These are phyloP conservation scores for Drosophila melanosoma DNA, from an alignment of 2,888 invertebrate genomes.

Conservation along the genomic window DNA sequence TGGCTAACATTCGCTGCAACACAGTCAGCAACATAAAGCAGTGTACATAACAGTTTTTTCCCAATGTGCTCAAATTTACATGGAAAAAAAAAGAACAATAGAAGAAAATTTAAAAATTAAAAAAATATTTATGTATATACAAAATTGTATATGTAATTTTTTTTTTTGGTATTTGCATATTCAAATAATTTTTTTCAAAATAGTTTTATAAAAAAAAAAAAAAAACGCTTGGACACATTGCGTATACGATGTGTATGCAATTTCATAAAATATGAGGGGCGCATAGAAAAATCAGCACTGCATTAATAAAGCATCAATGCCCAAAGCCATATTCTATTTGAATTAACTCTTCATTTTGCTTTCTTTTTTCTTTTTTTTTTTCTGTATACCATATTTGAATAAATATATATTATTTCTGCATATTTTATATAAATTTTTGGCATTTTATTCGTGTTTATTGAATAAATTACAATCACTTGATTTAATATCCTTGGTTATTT, in stretches of 20 bases:
- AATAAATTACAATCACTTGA: slow-evolving; percentile 12
- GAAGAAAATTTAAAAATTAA: slow-evolving; percentile 47
- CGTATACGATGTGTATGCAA: slow-evolving; percentile 21
- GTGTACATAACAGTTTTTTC: slow-evolving; percentile 30
- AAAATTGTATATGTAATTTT: slow-evolving; percentile 34
- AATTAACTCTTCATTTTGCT: slow-evolving; percentile 31
- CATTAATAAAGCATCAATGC: slow-evolving; percentile 36
- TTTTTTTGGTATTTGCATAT: slow-evolving; percentile 73
- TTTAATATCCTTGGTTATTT: not conserved
- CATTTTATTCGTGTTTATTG: slow-evolving; percentile 23
- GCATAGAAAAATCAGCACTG: slow-evolving; percentile 54
- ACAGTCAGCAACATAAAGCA: slow-evolving; percentile 64
- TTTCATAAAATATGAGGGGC: slow-evolving; percentile 40
- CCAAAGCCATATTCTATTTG: slow-evolving; percentile 45
- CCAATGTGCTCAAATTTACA: slow-evolving; percentile 51
- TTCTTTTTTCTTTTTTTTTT: slow-evolving; percentile 15
- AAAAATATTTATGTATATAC: slow-evolving; percentile 20
- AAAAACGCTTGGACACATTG: slow-evolving; percentile 16
- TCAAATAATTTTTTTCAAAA: slow-evolving; percentile 65
- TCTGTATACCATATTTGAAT: slow-evolving; percentile 7
- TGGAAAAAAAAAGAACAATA: slow-evolving; percentile 32
- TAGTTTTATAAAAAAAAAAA: slow-evolving; percentile 9
- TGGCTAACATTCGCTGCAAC: slow-evolving; percentile 33
- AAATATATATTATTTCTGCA: slow-evolving; percentile 26
- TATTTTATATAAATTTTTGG: slow-evolving; percentile 31